A percentile compares a stretch with the other conserved stretches of the same genome.
Conservation (phyloP, 2,113 vertebrate genomes). For the Columba livia region DNA sequence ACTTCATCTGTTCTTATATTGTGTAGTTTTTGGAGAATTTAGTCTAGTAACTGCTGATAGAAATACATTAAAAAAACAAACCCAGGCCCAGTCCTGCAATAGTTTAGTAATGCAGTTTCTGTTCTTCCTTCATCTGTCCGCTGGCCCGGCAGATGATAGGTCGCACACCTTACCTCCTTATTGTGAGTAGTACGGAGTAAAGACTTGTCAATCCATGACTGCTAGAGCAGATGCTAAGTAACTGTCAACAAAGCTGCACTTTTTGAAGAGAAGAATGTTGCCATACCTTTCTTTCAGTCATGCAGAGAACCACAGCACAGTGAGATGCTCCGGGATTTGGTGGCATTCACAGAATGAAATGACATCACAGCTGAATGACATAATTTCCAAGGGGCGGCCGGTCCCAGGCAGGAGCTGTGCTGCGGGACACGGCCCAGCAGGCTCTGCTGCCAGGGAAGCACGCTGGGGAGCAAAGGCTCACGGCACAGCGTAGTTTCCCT, state of each 20-base stretch:
- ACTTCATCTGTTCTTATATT: neutral
- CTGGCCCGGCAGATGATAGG: neutral
- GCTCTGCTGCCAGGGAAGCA: neutral
- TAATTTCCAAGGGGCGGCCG: neutral
- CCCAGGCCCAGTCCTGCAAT: neutral
- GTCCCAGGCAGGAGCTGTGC: neutral
- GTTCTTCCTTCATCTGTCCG: neutral
- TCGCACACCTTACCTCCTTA: neutral
- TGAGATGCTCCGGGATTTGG: neutral
- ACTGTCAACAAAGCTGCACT: neutral
- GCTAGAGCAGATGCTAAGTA: neutral
- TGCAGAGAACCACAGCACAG: neutral
- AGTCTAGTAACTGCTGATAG: neutral
- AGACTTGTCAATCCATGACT: neutral
- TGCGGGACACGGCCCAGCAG: no score
- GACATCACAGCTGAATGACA: neutral
- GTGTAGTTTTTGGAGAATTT: neutral
- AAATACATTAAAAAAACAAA: neutral
- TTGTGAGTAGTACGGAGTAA: neutral
- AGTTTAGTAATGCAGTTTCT: neutral
- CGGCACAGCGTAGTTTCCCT: neutral
- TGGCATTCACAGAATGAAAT: neutral
- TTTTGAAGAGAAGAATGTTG: neutral
- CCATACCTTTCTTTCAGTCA: neutral
- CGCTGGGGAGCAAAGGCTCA: neutral